Percentiles rank a stretch among this genome's conserved stretches.
These are phyloP conservation scores for Thamnophis sirtalis DNA, from an alignment of 2,113 vertebrate species.

Conservation along the genomic window DNA sequence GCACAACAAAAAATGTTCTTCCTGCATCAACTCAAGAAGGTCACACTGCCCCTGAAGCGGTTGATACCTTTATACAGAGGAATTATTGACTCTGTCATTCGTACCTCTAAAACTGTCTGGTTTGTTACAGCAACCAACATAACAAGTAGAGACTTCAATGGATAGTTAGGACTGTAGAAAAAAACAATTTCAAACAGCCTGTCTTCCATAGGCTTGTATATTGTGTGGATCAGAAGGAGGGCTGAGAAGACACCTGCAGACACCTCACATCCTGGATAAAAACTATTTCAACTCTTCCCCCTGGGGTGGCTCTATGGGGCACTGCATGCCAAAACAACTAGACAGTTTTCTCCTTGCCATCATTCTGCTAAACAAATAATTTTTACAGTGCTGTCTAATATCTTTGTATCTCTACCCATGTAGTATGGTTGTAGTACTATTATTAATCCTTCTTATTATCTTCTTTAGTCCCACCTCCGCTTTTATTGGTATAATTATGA, in stretches of 20 bases:
- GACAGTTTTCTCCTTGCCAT: background rate
- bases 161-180: background rate
- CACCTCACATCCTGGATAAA: background rate
- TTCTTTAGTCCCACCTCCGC: background rate
- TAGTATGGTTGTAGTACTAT: background rate
- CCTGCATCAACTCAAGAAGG: background rate
- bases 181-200: background rate
- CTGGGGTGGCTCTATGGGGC: background rate
- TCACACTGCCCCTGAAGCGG: background rate
- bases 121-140: background rate
- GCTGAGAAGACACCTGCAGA: background rate
- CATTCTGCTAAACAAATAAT: background rate
- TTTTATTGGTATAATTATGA: background rate
- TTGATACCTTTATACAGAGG: background rate
- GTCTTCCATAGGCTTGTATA: background rate
- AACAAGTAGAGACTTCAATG: background rate
- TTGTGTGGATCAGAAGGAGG: background rate
- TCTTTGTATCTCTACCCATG: background rate
- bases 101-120: background rate
- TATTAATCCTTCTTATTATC: background rate
- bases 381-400: background rate
- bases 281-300: background rate
- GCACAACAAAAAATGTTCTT: background rate
- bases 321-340: background rate
- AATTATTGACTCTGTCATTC: background rate